Conservation (phyloP, 2,888 invertebrate genomes). For the Anorthoa munda region DNA sequence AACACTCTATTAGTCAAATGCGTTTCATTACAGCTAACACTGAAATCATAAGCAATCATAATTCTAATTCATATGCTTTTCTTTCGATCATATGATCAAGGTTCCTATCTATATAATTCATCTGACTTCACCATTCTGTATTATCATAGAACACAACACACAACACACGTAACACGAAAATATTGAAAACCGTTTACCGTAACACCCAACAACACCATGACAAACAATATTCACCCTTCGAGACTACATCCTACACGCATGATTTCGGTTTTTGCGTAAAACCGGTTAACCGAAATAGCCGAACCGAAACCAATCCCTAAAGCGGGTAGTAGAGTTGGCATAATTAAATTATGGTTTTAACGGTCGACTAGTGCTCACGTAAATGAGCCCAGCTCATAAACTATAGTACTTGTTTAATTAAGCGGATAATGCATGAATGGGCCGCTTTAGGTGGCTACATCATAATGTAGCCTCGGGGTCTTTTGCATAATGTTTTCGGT, state of each 20-base stretch:
- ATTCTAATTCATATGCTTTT: background rate
- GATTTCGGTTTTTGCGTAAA: conserved; percentile 53
- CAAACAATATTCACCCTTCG: conserved; percentile 41
- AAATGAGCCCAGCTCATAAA: conserved; percentile 75
- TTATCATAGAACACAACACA: no score
- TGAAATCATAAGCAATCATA: background rate
- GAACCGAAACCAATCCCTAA: conserved; percentile 52
- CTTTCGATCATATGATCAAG: background rate
- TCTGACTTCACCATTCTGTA: background rate
- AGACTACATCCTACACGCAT: conserved; percentile 13
- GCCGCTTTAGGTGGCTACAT: conserved; percentile 54
- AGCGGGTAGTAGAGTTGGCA: conserved; percentile 62
- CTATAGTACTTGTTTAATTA: conserved; percentile 76
- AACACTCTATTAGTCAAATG: no score
- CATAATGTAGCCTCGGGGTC: conserved; percentile 55
- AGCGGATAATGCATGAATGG: conserved; percentile 70
- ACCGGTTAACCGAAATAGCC: conserved; percentile 38
- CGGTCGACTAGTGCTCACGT: conserved; percentile 67
- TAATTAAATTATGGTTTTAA: conserved; percentile 75
- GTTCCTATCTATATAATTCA: background rate
- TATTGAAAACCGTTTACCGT: conserved; percentile 7
- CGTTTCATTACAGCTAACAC: no score
- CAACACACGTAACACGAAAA: no score
- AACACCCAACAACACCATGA: conserved; percentile 9
- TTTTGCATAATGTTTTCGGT: conserved; percentile 59